Conservation (phyloP, 2,888 invertebrate genomes). For the Muscina levida region DNA sequence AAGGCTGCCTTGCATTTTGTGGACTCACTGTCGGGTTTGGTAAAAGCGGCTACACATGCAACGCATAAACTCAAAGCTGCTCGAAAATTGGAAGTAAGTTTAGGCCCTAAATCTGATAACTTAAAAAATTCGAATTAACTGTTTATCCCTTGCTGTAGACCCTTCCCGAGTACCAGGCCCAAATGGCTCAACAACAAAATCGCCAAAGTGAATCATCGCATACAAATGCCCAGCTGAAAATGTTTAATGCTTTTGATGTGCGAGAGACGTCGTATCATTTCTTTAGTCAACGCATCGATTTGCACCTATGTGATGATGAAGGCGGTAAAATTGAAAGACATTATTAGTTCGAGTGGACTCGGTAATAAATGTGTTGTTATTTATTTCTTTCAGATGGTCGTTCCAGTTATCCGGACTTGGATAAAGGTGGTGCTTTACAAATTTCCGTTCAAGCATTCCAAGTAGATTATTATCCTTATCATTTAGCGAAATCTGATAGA, state of each 20-base stretch:
- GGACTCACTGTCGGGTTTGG: slow-evolving; percentile 90
- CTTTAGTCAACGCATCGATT: slow-evolving; percentile 93
- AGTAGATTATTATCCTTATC: slow-evolving; percentile 97
- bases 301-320: slow-evolving; percentile 97
- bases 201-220: slow-evolving; percentile 77
- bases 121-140: too few relatives aligned
- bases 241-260: slow-evolving; percentile 95
- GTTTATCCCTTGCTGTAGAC: too few relatives aligned
- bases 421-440: slow-evolving; percentile 96
- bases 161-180: slow-evolving; percentile 88
- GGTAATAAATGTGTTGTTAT: slow-evolving; percentile 47
- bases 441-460: slow-evolving; percentile 92
- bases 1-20: slow-evolving; percentile 95
- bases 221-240: slow-evolving; percentile 80
- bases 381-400: slow-evolving; percentile 84
- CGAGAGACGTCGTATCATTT: slow-evolving; percentile 98
- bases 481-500: slow-evolving; percentile 92
- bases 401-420: slow-evolving; percentile 90
- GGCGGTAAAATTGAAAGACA: slow-evolving; percentile 83
- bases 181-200: slow-evolving; percentile 82
- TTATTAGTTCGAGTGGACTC: neutral
- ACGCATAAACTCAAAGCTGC: slow-evolving; percentile 91
- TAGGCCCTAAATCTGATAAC: too few relatives aligned
- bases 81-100: slow-evolving; percentile 87
- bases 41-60: slow-evolving; percentile 89